These are phyloP conservation scores for Saccostrea echinata DNA, from an alignment of 1,140 invertebrate species.

Conservation along the genomic window DNA sequence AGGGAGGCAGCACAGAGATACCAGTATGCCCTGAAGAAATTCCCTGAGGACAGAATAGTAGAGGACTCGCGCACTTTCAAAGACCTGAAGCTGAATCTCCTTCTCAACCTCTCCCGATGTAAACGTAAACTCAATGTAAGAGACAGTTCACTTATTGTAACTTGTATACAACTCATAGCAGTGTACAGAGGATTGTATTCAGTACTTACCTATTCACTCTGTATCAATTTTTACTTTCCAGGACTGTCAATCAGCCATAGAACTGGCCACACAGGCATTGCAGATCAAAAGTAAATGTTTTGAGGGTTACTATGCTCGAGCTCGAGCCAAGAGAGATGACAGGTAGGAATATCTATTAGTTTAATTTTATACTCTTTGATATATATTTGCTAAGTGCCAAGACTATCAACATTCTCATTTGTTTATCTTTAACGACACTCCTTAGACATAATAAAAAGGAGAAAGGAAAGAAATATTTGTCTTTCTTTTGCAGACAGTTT, in stretches of 20 bases:
- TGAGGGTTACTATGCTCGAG: slow-evolving; percentile 94
- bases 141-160: slow-evolving; percentile 65
- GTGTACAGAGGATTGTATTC: too few relatives aligned
- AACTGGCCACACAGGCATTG: slow-evolving; percentile 91
- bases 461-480: background rate
- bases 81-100: slow-evolving; percentile 92
- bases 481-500: slow-evolving; percentile 78
- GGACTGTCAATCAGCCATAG: slow-evolving; percentile 85
- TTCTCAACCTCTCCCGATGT: slow-evolving; percentile 94
- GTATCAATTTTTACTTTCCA: slow-evolving; percentile 63
- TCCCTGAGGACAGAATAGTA: slow-evolving; percentile 84
- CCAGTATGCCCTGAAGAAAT: slow-evolving; percentile 96
- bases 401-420: too few relatives aligned
- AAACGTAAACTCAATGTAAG: slow-evolving; percentile 96
- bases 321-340: slow-evolving; percentile 90
- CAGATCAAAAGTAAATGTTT: slow-evolving; percentile 91
- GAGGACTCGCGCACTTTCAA: slow-evolving; percentile 85
- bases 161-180: background rate
- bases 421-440: too few relatives aligned
- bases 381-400: background rate
- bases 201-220: background rate
- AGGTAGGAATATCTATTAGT: slow-evolving; percentile 80
- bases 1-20: slow-evolving; percentile 97
- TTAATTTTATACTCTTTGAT: too few relatives aligned
- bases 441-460: background rate